These are phyloP conservation scores for Pseudomugil tenellus DNA, from an alignment of 2,797 vertebrate genomes.

Conservation along the genomic window DNA sequence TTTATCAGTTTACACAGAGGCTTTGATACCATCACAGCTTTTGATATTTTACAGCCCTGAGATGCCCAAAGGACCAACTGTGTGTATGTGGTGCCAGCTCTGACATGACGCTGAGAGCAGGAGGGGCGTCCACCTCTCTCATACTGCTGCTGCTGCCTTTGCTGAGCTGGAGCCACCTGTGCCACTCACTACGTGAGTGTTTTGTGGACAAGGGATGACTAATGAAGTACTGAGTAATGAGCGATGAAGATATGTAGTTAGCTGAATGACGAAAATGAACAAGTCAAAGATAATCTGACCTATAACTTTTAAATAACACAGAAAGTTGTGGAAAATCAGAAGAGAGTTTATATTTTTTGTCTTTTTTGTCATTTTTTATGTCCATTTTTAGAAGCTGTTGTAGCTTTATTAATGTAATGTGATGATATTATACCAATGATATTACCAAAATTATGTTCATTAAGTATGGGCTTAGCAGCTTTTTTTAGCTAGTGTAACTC, in stretches of 20 bases:
- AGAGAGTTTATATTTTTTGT: too few relatives aligned
- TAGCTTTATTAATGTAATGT: too few relatives aligned
- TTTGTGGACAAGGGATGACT: slow-evolving; percentile 3
- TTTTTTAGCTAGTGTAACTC: too few relatives aligned
- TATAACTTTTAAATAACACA: not conserved
- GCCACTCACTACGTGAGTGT: slow-evolving; percentile 80
- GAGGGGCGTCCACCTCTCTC: slow-evolving; percentile 62
- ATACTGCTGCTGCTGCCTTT: slow-evolving; percentile 70
- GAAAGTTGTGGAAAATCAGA: not conserved
- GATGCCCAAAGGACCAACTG: slow-evolving; percentile 59
- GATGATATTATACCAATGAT: too few relatives aligned
- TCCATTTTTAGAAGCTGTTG: too few relatives aligned
- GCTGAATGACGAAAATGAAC: not conserved
- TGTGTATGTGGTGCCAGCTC: slow-evolving; percentile 56
- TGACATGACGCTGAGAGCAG: slow-evolving; percentile 78
- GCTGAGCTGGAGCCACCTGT: slow-evolving; percentile 77
- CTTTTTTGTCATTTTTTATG: too few relatives aligned
- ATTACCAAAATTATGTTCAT: too few relatives aligned
- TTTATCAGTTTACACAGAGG: not conserved
- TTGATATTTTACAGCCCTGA: slow-evolving; percentile 39
- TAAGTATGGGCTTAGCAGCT: too few relatives aligned
- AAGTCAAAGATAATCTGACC: not conserved
- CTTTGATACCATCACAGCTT: not conserved
- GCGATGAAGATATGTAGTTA: too few relatives aligned
- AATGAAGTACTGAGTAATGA: not conserved